Base-by-base conservation (phyloP, 37 sponge, comb jelly and placozoan species). In the Chondrosia reniformis region DNA sequence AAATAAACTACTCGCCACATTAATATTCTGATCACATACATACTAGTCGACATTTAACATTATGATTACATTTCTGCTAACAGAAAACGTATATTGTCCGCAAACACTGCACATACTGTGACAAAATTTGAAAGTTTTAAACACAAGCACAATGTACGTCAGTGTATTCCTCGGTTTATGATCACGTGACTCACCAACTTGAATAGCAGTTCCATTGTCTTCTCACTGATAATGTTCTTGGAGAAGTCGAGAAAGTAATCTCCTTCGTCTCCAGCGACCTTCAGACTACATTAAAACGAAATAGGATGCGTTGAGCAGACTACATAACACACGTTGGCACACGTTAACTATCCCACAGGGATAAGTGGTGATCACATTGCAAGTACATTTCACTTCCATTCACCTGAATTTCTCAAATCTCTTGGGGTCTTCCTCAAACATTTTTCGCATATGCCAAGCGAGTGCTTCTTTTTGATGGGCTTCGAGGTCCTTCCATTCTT, bases 171-270 rank as follows among this genome's bases (percentile, higher is more conserved):
- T 52, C 17, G 19, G 19, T 22, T 33, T 72, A 28, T 13, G 39
- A n/a, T n/a, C 45, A 39, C 10, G 52, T 49, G 10, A 43, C 77
- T 45, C 71, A 94, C 95, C 87, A 98, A 84, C 19, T 90, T 63
- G 72, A 98, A 86, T 27, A 98, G 86, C 28, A 93, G 77, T 25
- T 80, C 61, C 82, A 98, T 74, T n/a, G 96, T 93, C 45, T 95
- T 85, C 46, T 86, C 75, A 33, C 69, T 88, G 67, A 98, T 79
- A 32, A 85, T 81, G 78, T 98, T 95, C 89, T 98, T 98, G 28
- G 96, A 95, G 59, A 87, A 98, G 52, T 98, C 99, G 31, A 98
- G 56, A 9, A 98, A 80, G 28, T 95, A 77, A 0, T 89, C 81
- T 28, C 97, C 97, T 43, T 96, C 91, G 1, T 80, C 80, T 44